Conservation (phyloP, 2,888 invertebrate species). For the Rhingia campestris region DNA sequence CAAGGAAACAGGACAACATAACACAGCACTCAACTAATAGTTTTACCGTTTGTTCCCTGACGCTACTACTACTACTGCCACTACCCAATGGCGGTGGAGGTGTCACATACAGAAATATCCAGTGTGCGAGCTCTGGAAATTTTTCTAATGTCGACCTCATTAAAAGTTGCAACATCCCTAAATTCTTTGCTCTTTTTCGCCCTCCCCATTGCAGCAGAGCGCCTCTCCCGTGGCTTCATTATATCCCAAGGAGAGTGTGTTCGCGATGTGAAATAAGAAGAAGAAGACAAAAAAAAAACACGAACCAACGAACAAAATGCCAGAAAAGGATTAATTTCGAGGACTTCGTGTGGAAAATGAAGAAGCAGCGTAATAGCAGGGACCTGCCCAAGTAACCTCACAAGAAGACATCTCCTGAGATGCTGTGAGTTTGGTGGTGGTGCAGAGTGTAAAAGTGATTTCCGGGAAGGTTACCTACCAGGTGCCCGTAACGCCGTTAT, state of each 20-base stretch:
- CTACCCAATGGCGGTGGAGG: slow-evolving; percentile 3
- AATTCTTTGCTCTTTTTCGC: slow-evolving; percentile 44
- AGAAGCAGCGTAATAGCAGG: slow-evolving; percentile 46
- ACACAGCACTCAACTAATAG: slow-evolving; percentile 61
- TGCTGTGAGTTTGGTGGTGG: slow-evolving; percentile 5
- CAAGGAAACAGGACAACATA: slow-evolving; percentile 55
- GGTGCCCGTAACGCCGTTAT: slow-evolving; percentile 29
- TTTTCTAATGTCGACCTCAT: slow-evolving; percentile 73
- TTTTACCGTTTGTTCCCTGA: slow-evolving; percentile 51
- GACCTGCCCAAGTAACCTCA: slow-evolving; percentile 40
- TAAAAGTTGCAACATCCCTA: slow-evolving; percentile 73
- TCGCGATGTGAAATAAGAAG: neutral
- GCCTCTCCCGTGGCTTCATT: slow-evolving; percentile 59
- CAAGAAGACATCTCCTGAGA: slow-evolving; percentile 29
- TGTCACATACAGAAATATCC: slow-evolving; percentile 47
- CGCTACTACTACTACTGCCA: neutral
- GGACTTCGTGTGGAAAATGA: slow-evolving; percentile 69
- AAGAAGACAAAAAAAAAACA: slow-evolving; percentile 1
- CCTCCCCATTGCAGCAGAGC: neutral
- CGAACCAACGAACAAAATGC: slow-evolving; percentile 18
- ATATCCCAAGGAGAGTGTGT: slow-evolving; percentile 20
- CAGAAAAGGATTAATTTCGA: slow-evolving; percentile 71
- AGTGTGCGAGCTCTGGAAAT: slow-evolving; percentile 37
- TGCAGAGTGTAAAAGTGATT: neutral
- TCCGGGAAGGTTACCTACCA: slow-evolving; percentile 15